A percentile compares a stretch with the other conserved stretches of the same genome.
Conservation (phyloP, 1,140 invertebrate species). For the Drepana arcuata region DNA sequence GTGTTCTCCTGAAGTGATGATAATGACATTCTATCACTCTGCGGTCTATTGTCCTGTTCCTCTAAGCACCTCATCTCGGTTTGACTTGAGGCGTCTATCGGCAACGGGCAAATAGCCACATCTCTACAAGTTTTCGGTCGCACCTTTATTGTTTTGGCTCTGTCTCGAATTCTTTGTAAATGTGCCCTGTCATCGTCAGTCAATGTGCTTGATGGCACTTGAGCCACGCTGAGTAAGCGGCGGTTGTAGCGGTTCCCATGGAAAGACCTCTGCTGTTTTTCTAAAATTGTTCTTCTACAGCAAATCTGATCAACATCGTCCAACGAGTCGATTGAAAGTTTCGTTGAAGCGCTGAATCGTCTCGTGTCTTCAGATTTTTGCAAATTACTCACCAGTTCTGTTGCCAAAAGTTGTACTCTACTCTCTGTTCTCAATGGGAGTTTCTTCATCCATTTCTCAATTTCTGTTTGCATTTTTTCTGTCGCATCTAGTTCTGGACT, state of each 20-base stretch:
- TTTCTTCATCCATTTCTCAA: constrained; percentile 4
- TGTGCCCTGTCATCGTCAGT: background rate
- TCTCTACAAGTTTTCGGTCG: background rate
- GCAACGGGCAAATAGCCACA: background rate
- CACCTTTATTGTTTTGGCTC: background rate
- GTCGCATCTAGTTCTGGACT: background rate
- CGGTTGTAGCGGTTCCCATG: too few relatives aligned
- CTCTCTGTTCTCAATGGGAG: constrained; percentile 3
- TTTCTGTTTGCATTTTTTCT: constrained; percentile 4
- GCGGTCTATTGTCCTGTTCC: too few relatives aligned
- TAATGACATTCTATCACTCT: too few relatives aligned
- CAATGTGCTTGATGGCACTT: background rate
- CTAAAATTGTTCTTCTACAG: too few relatives aligned
- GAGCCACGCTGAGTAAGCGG: too few relatives aligned
- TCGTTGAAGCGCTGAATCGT: background rate
- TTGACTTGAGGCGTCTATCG: background rate
- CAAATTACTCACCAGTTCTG: constrained; percentile 3
- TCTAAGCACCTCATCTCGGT: too few relatives aligned
- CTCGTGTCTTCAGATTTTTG: constrained; percentile 1
- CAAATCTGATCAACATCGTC: too few relatives aligned
- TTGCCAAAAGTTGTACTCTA: background rate
- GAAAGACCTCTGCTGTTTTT: too few relatives aligned
- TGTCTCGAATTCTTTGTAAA: background rate
- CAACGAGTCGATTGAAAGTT: background rate
- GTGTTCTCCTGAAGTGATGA: too few relatives aligned